Conservation (phyloP, 2,113 vertebrate species). For the cattle (Bos taurus) region ARS-UCD2.0 NC_037337.1:23264001-23264500, state of each 20-base stretch:
- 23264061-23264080: neutral
- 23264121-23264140: neutral
- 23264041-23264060: neutral
- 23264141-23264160: neutral
- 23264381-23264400: neutral
- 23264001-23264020: too few species aligned
- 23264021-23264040: too few species aligned
- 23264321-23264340: neutral
- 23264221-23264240: neutral
- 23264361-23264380: neutral
- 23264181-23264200: neutral
- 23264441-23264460: neutral
- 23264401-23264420: neutral
- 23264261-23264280: neutral
- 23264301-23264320: neutral
- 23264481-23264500: too few species aligned
- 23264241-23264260: neutral
- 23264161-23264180: neutral
- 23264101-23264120: neutral
- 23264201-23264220: neutral
- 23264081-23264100: neutral
- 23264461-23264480: too few species aligned
- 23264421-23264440: neutral
- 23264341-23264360: neutral
- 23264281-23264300: neutral